Conservation (phyloP, 2,113 vertebrate genomes). For the Austrofundulus limnaeus region DNA sequence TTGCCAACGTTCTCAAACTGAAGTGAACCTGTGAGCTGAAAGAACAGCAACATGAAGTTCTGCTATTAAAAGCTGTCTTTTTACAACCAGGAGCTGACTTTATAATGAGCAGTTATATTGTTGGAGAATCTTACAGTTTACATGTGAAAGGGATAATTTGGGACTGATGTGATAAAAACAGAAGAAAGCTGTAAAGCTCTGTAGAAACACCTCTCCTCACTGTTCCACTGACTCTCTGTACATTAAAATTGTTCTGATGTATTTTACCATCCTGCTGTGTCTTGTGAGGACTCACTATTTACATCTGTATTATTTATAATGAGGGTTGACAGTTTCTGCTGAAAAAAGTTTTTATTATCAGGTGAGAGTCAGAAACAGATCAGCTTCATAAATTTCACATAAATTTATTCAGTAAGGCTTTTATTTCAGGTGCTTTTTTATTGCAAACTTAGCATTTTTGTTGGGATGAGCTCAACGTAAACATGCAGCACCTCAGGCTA, state of each 20-base stretch:
- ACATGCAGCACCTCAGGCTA: neutral
- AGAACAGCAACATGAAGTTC: too few species aligned
- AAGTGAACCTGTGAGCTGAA: too few species aligned
- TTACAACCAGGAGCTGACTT: too few species aligned
- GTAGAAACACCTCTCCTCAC: slow-evolving; percentile 28
- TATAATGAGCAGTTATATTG: too few species aligned
- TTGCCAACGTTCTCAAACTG: too few species aligned
- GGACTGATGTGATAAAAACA: slow-evolving; percentile 54
- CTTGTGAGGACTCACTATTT: slow-evolving; percentile 45
- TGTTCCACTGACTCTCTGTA: slow-evolving; percentile 65
- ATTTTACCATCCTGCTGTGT: slow-evolving; percentile 35
- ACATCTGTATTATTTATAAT: slow-evolving; percentile 10
- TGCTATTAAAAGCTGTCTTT: too few species aligned
- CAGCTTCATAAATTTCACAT: neutral
- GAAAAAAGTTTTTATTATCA: too few species aligned
- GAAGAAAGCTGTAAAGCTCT: slow-evolving; percentile 29
- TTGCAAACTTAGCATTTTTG: slow-evolving; percentile 4
- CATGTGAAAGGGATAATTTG: slow-evolving; percentile 55
- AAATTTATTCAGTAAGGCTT: neutral
- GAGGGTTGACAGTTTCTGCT: neutral
- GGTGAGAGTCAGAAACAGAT: neutral
- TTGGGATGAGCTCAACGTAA: neutral
- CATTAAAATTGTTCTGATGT: slow-evolving; percentile 38
- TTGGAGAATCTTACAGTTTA: slow-evolving; percentile 19
- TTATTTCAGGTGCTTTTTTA: slow-evolving; percentile 3